Evolutionary conservation across 2,797 vertebrate genomes (phyloP).

Genomic region (Chaetophractus vellerosus): DNA sequence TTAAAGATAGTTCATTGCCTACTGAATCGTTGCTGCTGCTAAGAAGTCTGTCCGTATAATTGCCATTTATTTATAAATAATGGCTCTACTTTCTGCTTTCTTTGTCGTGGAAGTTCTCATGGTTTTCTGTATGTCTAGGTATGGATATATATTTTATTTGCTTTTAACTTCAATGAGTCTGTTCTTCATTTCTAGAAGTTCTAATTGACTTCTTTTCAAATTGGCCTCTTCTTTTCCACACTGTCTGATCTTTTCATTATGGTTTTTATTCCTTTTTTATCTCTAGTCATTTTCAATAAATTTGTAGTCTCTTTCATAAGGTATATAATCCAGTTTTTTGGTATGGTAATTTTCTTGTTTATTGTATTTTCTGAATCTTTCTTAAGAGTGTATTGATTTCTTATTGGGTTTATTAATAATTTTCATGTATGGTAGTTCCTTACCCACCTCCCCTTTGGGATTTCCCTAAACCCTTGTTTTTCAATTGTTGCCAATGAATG

Average conservation of each 20-base stretch:
- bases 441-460: background rate
- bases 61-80: background rate
- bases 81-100: background rate
- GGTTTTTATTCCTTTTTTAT: conserved; percentile 30
- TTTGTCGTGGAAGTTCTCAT: background rate
- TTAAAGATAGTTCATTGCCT: background rate
- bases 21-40: background rate
- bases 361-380: conserved; percentile 35
- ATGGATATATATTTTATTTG: conserved; percentile 3
- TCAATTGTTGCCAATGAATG: background rate
- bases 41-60: background rate
- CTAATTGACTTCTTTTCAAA: background rate
- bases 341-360: conserved; percentile 1
- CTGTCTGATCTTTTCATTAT: background rate
- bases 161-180: background rate
- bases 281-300: conserved; percentile 43
- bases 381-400: conserved; percentile 7
- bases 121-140: background rate
- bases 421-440: background rate
- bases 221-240: conserved; percentile 29
- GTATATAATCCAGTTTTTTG: background rate
- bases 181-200: background rate
- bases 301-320: background rate
- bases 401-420: conserved; percentile 19
- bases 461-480: conserved; percentile 23